Base-by-base conservation (phyloP, 2,113 vertebrate species). In the Cettia cetti region DNA sequence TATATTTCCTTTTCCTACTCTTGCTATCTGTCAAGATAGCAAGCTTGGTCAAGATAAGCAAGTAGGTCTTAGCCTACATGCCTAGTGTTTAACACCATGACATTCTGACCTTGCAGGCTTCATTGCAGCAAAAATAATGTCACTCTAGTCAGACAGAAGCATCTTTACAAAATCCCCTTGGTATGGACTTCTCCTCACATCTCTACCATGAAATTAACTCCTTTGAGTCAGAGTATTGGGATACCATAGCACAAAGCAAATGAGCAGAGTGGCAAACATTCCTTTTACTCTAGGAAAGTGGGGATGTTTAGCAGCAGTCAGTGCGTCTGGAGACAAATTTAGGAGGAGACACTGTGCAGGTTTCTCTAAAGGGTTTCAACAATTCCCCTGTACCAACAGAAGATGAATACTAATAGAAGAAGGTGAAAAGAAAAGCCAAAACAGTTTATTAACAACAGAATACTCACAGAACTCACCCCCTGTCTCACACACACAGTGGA, bases 221-320 rank as follows among this genome's bases (percentile, higher is more conserved):
- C 22, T 64, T 63, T 47, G 30, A 45, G 27, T 42, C 44, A 35
- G 31, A 68, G 33, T 42, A 40, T 30, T 23, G 0, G 7, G 27
- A 12, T 35, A 33, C 39, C 21, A 23, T 2, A 49, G 30, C 21
- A 82, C 0, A 0, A 64, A 15, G 2, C 26, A 61, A 82, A 75
- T 9, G 23, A 64, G 10, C 15, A 64, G 80, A 94, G 20, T 0
- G 2, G 22, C 14, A 89, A 72, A 42, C 39, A 26, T 3, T 56
- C 45, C 11, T 59, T 75, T 85, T 86, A 11, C 11, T 15, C 27
- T 60, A 9, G 8, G 33, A 39, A 60, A 82, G 10, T 6, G 2
- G 18, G 64, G 28, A 8, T 5, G 7, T 16, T 85, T 30, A 64
- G 37, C 37, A 76, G 42, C 18, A 87, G 17, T 31, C 21, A 28